Base-by-base conservation (phyloP, 2,797 vertebrate species). In the Lithobates sylvaticus region DNA sequence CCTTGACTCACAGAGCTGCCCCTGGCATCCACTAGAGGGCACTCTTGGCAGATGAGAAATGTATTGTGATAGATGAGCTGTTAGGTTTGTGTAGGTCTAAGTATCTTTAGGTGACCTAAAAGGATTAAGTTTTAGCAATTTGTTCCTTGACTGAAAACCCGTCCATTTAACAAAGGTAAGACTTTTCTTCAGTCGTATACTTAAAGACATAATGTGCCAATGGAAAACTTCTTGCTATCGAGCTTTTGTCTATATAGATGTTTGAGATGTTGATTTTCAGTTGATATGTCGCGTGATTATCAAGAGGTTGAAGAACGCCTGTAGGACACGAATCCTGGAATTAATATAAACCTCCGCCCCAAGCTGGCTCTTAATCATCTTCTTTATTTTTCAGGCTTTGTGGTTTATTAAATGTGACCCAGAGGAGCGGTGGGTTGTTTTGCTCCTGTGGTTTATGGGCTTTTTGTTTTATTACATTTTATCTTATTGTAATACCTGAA, bases 381-480 rank as follows among this genome's bases (percentile, higher is more conserved):
- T 23, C 42, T 10, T 5, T 29, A 7, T 67, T 47, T 67, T 50
- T 27, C n/a, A 1, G 39, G 61, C 5, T 44, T 47, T 47, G 4
- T 32, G n/a, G 67, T 78, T 78, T 65, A 47, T 78, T 78, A 44
- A 0, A 78, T 39, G 27, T 44, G 67, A 78, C 26, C 15, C 39
- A 26, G 7, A 67, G 65, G 65, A 29, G 26, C 10, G 27, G 9
- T 61, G 18, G 6, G 15, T 61, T 67, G 12, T 64, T 21, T 79
- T 68, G 15, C 27, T 21, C 26, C 29, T 23, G 13, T 5, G 61
- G 39, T 78, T 76, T 47, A 69, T 23, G 10, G 64, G 47, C 64
- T 69, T 69, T 29, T 69, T 79, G 29, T 69, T 65, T 68, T 78
- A 68, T 78, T 68, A 68, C 32, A 68, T 27, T 68, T 27, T 8